Base-by-base conservation (phyloP, 1,140 invertebrate species). In the Hylaeus anthracinus region DNA sequence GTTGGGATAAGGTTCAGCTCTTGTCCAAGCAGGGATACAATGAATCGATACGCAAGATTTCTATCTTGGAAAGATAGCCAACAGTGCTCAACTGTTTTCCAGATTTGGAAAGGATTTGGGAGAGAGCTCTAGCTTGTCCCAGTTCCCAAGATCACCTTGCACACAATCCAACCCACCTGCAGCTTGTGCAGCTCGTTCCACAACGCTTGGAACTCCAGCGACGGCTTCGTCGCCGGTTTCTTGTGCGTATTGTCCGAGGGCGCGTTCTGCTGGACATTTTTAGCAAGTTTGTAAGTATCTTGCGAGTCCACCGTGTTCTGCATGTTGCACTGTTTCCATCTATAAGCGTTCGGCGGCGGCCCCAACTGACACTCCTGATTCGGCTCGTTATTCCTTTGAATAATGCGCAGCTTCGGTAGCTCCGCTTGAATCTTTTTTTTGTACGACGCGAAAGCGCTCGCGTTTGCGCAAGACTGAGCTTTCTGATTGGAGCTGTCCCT, bases 101-200 rank as follows among this genome's bases (percentile, higher is more conserved):
- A 26, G 26, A 26, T 26, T 26, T 26, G 26, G 26, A 26, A 26
- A 26, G 26, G 26, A 26, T 0, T 26, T 26, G 26, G 26, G 26
- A 26, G 26, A 26, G 26, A 26, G 26, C 26, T 26, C 26, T 26
- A 5, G 4, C 45, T 55, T 55, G 9, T 10, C 53, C 12, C 10
- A 55, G 53, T 55, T 48, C 8, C 45, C 8, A 48, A 0, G 8
- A 48, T 48, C 37, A 10, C 45, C 2, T 8, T 48, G 45, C 15
- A 53, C 1, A 55, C 43, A 8, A 15, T 43, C 55, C 55, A 41
- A 86, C 61, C 63, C 26, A 89, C 90, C 85, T 91, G 79, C 39
- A 84, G 76, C 65, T 90, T 90, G n/a, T 92, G 88, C 15, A 93
- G 86, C 56, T 93, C 92, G 37, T 92, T 92, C 92, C 92, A 93